A percentile compares a stretch with the other conserved stretches of the same genome.
phyloP scores from a whole-genome alignment of 2,888 invertebrate genomes.

The Amblyjoppa proteus region DNA sequence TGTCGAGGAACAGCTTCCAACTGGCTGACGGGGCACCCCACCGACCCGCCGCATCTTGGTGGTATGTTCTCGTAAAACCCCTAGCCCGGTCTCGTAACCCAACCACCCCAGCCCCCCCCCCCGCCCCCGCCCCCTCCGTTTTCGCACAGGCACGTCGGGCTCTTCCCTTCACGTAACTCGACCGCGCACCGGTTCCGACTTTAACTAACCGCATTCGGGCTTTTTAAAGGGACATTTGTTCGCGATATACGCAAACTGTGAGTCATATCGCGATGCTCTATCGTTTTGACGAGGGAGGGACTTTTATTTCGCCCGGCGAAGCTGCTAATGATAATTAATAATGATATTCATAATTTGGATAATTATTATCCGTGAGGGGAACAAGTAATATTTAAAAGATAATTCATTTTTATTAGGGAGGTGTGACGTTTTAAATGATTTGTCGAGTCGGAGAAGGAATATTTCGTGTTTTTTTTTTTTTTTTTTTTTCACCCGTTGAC shows the following conservation, averaged over 20 bases:
- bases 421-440: no score
- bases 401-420: no score
- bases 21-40: background rate
- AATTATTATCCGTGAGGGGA: no score
- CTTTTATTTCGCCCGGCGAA: background rate
- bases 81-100: slow-evolving; percentile 5
- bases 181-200: slow-evolving; percentile 37
- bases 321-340: no score
- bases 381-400: no score
- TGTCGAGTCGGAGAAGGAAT: no score
- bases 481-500: no score
- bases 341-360: no score
- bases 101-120: background rate
- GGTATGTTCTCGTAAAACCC: slow-evolving; percentile 38
- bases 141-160: background rate
- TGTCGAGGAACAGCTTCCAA: slow-evolving; percentile 51
- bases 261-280: background rate
- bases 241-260: background rate
- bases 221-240: slow-evolving; percentile 20
- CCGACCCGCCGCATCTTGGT: background rate
- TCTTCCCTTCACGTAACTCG: background rate
- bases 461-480: no score
- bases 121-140: no score
- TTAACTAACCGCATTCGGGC: slow-evolving; percentile 56
- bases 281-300: slow-evolving; percentile 6